Evolutionary conservation across 2,888 invertebrate species (phyloP).

Genomic region (Luperina nickerlii): DNA sequence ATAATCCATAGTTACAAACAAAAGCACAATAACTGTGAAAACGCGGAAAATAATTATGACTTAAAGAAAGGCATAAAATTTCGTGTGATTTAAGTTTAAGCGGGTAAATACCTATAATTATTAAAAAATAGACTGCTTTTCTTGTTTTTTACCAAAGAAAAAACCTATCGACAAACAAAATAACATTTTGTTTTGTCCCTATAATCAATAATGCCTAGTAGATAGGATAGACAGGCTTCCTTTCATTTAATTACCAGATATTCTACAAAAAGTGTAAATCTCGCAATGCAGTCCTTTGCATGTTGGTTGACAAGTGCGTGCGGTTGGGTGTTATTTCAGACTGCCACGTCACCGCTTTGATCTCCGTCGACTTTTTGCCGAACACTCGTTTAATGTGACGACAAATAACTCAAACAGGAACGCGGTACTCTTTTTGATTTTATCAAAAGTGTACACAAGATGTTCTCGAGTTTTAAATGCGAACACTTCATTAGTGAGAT

Average conservation of each 20-base stretch:
- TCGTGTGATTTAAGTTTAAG: not conserved
- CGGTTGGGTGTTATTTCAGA: slow-evolving; percentile 85
- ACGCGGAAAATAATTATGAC: too few species aligned
- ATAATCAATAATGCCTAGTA: too few species aligned
- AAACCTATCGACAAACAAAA: not conserved
- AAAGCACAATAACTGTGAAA: too few species aligned
- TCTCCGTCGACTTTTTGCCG: slow-evolving; percentile 86
- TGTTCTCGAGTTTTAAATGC: slow-evolving; percentile 83
- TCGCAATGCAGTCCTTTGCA: slow-evolving; percentile 59
- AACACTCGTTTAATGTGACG: slow-evolving; percentile 88
- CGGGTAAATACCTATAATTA: not conserved
- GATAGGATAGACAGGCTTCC: not conserved
- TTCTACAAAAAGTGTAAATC: slow-evolving; percentile 57
- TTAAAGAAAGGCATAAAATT: not conserved
- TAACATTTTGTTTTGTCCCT: not conserved
- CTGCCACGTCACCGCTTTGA: slow-evolving; percentile 87
- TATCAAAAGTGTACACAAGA: slow-evolving; percentile 80
- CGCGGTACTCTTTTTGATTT: slow-evolving; percentile 85
- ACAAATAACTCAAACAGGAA: slow-evolving; percentile 89
- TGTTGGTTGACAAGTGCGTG: slow-evolving; percentile 76
- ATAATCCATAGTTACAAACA: too few species aligned
- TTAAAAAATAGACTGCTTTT: not conserved
- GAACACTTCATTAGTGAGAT: slow-evolving; percentile 88
- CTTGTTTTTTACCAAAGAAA: not conserved
- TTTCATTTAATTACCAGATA: slow-evolving; percentile 40